phyloP scores from a whole-genome alignment of 2,113 vertebrate genomes.

The Etheostoma cragini region DNA sequence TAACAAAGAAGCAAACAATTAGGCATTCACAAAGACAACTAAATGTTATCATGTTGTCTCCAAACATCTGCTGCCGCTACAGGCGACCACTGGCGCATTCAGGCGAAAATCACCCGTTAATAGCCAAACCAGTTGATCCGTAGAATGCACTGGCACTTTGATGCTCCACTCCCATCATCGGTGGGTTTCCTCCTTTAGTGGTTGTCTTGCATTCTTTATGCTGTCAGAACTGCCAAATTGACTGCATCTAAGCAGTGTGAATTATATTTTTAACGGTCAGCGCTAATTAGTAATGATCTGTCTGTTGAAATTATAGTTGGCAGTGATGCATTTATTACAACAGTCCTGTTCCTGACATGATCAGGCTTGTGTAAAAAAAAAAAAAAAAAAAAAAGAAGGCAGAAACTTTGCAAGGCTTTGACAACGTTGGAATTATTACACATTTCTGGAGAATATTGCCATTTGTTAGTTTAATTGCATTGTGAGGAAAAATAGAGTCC shows the following conservation, averaged over 20 bases:
- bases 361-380: neutral
- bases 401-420: neutral
- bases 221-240: slow-evolving; percentile 40
- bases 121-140: slow-evolving; percentile 35
- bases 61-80: slow-evolving; percentile 16
- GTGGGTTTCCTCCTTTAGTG: neutral
- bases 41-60: slow-evolving; percentile 10
- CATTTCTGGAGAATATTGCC: neutral
- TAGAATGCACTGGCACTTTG: slow-evolving; percentile 10
- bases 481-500: neutral
- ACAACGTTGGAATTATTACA: neutral
- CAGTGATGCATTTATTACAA: slow-evolving; percentile 47
- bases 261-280: slow-evolving; percentile 26
- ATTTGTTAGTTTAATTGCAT: slow-evolving; percentile 2
- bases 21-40: slow-evolving; percentile 6
- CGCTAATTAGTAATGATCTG: slow-evolving; percentile 45
- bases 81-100: slow-evolving; percentile 16
- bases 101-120: slow-evolving; percentile 9
- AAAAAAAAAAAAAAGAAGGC: neutral
- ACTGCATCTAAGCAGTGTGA: slow-evolving; percentile 15
- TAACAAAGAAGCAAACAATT: neutral
- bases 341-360: neutral
- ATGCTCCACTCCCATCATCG: slow-evolving; percentile 2
- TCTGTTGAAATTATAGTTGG: slow-evolving; percentile 31
- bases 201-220: slow-evolving; percentile 6